Evolutionary conservation across 2,888 invertebrate genomes (phyloP), one percentile per base, ranked within the genome.

Genomic region (Thymelicus sylvestris): DNA sequence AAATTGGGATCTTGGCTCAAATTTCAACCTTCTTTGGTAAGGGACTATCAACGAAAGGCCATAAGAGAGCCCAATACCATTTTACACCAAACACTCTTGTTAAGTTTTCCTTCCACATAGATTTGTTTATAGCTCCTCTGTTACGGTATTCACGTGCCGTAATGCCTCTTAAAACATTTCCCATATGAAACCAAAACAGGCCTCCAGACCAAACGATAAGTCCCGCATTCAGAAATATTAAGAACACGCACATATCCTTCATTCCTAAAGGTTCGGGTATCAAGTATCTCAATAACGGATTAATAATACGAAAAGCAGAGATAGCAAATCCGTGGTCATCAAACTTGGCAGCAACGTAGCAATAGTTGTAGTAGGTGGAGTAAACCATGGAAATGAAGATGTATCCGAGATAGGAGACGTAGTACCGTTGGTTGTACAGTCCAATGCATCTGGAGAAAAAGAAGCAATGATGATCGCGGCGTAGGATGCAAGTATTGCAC

Each of bases 361-460:
- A 92, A 69, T 95, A 94, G 79, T 97, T 96, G 78, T 96, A 96
- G 73, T 94, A 94, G 1, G 94, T 94, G 0, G 95, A 94, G 81
- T 97, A 97, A 0, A 94, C 67, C 72, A 97, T 95, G 0, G 96
- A 96, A 3, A 97, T 77, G 67, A 95, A 94, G 65, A 96, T 87
- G 83, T 98, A 96, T 0, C 95, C 80, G 0, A 97, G 87, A 81
- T 97, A 97, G 82, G 96, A 93, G 7, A 97, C 81, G 82, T 97
- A 98, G 85, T 96, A 98, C 75, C 98, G 94, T 76, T 96, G 96
- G 86, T 98, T 98, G 77, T 94, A 87, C 78, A 97, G 95, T 10
- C 98, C 98, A 68, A 98, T 94, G 86, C 98, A 98, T 77, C 96
- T 96, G 0, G 97, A 96, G 0, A 97, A 96, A 86, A 98, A 98